Percentiles rank a stretch among this genome's conserved stretches.
Conservation (phyloP, 2,888 invertebrate genomes). For the Protophormia terraenovae region DNA sequence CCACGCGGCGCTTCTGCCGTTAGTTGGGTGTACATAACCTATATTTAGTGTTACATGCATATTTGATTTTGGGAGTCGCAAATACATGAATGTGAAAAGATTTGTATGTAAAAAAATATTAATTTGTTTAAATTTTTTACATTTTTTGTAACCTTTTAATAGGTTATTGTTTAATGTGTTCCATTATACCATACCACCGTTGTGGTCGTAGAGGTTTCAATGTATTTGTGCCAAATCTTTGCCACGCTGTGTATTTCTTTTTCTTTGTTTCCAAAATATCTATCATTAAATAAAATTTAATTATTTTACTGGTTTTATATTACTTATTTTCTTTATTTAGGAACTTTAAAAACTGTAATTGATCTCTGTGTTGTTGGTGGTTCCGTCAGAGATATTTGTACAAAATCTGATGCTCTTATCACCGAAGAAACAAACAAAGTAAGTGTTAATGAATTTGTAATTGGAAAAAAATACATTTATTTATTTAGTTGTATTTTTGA, state of each 20-base stretch:
- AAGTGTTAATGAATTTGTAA: conserved; percentile 23
- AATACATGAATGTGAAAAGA: background rate
- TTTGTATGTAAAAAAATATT: too few species aligned
- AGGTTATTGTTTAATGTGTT: too few species aligned
- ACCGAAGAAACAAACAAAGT: conserved; percentile 96
- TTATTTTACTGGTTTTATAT: conserved; percentile 13
- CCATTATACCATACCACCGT: too few species aligned
- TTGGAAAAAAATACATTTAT: background rate
- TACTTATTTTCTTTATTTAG: conserved; percentile 84
- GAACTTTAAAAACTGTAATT: conserved; percentile 92
- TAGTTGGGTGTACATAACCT: conserved; percentile 63
- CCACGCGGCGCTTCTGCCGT: conserved; percentile 64
- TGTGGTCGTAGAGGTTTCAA: background rate
- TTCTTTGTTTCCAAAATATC: background rate
- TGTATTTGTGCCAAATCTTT: background rate
- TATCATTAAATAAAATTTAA: background rate
- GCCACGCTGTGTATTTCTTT: conserved; percentile 35
- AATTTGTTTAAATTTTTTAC: too few species aligned
- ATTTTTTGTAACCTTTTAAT: too few species aligned
- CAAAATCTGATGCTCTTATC: conserved; percentile 93
- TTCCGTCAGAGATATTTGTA: conserved; percentile 95
- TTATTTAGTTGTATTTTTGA: background rate
- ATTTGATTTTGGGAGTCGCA: background rate
- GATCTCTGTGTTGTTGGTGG: conserved; percentile 93
- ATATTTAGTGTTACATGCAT: conserved; percentile 34